Evolutionary conservation across 1,140 invertebrate genomes (phyloP), one percentile per base, ranked within the genome.

Genomic region (Condylostylus longicornis): DNA sequence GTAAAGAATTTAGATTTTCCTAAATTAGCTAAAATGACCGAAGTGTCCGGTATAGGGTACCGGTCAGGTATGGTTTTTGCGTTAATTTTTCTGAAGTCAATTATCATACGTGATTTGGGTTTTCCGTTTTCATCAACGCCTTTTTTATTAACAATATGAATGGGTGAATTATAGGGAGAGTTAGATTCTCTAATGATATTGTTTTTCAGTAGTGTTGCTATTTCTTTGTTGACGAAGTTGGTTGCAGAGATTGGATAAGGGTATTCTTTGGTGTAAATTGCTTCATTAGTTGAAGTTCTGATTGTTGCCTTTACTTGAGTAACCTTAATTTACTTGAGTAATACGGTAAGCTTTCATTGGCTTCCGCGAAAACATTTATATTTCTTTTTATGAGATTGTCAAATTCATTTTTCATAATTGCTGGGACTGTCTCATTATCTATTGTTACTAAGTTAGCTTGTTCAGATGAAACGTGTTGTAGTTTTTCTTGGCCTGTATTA

Each of bases 11-110:
- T 45, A 5, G 51, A 40, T 12, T 51, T 51, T 0, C 46, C 51
- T 28, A 72, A 37, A 12, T 46, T 37, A 36, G 61, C 48, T 8
- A 70, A 38, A 14, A 53, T 53, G 9, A 63, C 53, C n/a, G 57
- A 54, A 32, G 70, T 65, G 14, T 60, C 51, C 1, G 68, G 70
- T 5, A 74, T 43, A 3, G 67, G 68, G 50, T 64, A 72, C 13
- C 40, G 43, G 36, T 61, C 53, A 9, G 34, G 44, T 14, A 60
- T 45, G 1, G 48, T 57, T 18, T 48, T 48, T 18, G 48, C 44
- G 35, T 61, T 59, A 12, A 60, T 25, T 32, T 50, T 53, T 25
- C 55, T 31, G 33, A 49, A 61, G 41, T 63, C 55, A n/a, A 56
- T 47, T 1, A 44, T 41, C 22, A 41, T 15, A 32, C 41, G 5